Base-by-base conservation (phyloP, 2,113 vertebrate genomes). In the Raja brachyura region DNA sequence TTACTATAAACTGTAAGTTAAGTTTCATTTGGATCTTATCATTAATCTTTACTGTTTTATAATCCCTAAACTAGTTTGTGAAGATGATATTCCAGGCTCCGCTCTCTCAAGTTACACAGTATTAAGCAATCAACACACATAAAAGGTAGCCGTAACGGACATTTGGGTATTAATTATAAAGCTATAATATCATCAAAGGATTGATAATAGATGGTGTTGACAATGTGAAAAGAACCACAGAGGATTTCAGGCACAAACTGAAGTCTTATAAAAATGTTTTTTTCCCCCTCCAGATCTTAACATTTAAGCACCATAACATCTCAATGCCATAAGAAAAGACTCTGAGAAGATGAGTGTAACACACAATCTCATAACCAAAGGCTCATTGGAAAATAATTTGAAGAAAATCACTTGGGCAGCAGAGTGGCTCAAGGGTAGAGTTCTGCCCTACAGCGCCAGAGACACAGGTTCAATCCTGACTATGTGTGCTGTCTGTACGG, bases 11-110 rank as follows among this genome's bases (percentile, higher is more conserved):
- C 59, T 88, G 4, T 88, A 14, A 88, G 13, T 31, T 63, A 66
- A 85, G 56, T 88, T 4, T 66, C 76, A 78, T 31, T 48, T 33
- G 76, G 16, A 25, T 76, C 25, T 76, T 61, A 93, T 75, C 70
- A 59, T 93, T 93, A 25, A 76, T 75, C 48, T 75, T 75, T 93
- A 73, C n/a, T 93, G 90, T 75, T 93, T 73, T 59, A 78, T 75
- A 93, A 61, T 54, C 33, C 9, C 7, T 61, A 16, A 28, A 68
- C n/a, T 78, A 86, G 20, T 39, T 22, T 18, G 77, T 48, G 75
- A 54, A 77, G 31, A 63, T 16, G 73, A 25, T 56, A 56, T 54
- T 31, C 0, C 59, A 33, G 18, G 22, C 75, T 54, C 18, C 39
- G 33, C 20, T 20, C 20, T 61, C 14, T 63, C 83, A 59, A 63